Conservation (phyloP, 2,888 invertebrate genomes). For the Synanthedon andrenaeformis region DNA sequence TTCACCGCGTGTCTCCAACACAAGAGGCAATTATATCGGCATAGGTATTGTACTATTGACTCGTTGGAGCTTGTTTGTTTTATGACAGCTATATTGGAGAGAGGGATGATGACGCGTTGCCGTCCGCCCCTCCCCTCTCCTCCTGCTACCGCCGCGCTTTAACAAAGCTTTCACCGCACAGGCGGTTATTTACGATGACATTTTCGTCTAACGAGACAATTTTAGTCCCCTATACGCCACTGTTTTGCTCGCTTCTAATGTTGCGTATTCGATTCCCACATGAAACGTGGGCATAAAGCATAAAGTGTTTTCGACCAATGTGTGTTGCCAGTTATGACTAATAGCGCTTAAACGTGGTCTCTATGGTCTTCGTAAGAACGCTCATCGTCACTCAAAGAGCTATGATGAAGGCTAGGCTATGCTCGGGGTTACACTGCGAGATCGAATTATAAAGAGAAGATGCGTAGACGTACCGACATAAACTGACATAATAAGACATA, state of each 20-base stretch:
- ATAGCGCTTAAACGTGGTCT: too few species aligned
- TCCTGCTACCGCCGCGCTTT: constrained; percentile 1
- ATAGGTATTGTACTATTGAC: constrained; percentile 26
- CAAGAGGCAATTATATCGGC: constrained; percentile 49
- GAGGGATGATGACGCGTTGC: constrained; percentile 20
- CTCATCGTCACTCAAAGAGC: too few species aligned
- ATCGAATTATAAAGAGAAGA: too few species aligned
- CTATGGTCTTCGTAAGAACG: too few species aligned
- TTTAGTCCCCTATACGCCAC: constrained; percentile 9
- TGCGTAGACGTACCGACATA: too few species aligned
- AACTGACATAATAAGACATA: too few species aligned
- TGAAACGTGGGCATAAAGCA: constrained; percentile 14
- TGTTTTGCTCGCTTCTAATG: constrained; percentile 23
- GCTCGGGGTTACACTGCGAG: too few species aligned
- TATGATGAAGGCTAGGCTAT: too few species aligned
- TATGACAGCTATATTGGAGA: constrained; percentile 27
- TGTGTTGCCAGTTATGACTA: too few species aligned
- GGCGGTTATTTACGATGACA: constrained; percentile 39
- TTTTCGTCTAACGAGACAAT: constrained; percentile 30
- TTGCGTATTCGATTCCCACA: constrained; percentile 18
- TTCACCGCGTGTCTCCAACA: constrained; percentile 19
- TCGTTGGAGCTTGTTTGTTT: constrained; percentile 38
- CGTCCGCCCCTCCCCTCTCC: constrained; percentile 7
- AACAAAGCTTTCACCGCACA: constrained; percentile 30
- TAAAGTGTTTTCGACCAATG: too few species aligned